Base-by-base conservation (phyloP, 2,888 invertebrate species). In the Copidosoma aretas region DNA sequence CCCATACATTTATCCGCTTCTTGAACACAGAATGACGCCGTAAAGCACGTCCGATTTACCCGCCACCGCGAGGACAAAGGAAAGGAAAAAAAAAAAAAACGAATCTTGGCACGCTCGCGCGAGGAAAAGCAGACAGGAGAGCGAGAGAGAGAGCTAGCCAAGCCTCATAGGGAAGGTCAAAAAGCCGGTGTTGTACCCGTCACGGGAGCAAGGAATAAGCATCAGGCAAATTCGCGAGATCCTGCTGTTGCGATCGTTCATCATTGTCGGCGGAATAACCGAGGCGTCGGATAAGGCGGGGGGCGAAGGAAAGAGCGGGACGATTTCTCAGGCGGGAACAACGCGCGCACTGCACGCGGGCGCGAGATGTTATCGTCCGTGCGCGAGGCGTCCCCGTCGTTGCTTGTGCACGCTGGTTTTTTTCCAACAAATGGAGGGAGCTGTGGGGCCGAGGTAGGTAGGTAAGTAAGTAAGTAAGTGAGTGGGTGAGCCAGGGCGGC, bases 301-400 rank as follows among this genome's bases (percentile, higher is more conserved):
- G 32, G 46, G 52, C 4, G 12, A 32, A 32, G 8, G 32, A 32
- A 32, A 32, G 32, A 32, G 32, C 3, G 32, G 32, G 32, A 71
- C 70, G 68, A 75, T 76, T 74, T 74, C 74, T 77, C 75, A 76
- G 70, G 69, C 61, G 64, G 69, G 72, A 74, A 73, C 75, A 73
- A 74, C 69, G 71, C 67, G 52, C 46, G 62, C 64, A 51, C 53
- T 32, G 46, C 46, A 57, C 60, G 64, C 69, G 67, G 67, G 64
- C 64, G 61, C 60, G 73, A 68, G 75, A 76, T 75, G 71, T 67
- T 65, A 75, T 76, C 74, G 32, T 46, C 12, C 43, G 32, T 8
- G 32, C 32, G 32, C 32, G 32, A 32, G 32, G 8, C 32, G 32
- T 32, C 3, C 4, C 32, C 32, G 32, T 32, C 32, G 8, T 32